Evolutionary conservation across 1,140 invertebrate species (phyloP), one percentile per base, ranked within the genome.

Genomic region (Tribolium madens): DNA sequence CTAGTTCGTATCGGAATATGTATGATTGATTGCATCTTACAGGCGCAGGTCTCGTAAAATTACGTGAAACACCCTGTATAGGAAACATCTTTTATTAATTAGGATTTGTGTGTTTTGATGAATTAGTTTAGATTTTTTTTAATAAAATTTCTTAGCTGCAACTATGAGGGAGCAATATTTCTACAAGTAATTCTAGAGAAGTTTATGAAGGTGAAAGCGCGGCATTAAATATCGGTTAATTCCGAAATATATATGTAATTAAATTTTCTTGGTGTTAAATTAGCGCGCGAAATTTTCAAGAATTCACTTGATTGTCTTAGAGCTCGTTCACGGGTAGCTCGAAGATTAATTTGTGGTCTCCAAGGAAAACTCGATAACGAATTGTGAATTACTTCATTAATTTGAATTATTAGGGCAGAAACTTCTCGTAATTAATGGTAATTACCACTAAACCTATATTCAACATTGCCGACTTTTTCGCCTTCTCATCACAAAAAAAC

Each of bases 331-430:
- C 14, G 12, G 46, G 13, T 18, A 71, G 36, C 31, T 72, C 14
- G 15, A 33, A 72, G 70, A 72, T 72, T 72, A 72, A 72, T 72
- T 52, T 72, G 70, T 72, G 42, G 70, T 50, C 70, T 48, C 70
- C 18, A 50, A 72, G 70, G 46, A 72, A 50, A 72, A 50, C 46
- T 33, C 50, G 48, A 53, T 73, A 73, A 73, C 48, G 71, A 73
- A 53, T 73, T 42, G 71, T 53, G 71, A 73, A 73, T 73, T 73
- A 73, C 48, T 73, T 73, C 71, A 73, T 73, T 73, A 73, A 73
- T 73, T 73, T 73, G 48, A 57, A 53, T 73, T 73, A 73, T 73
- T 53, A 73, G 48, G 13, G 48, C 71, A 73, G 71, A 73, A 73
- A 73, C 52, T 73, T 50, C 0, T 14, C 26, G 50, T 73, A 73